Evolutionary conservation across 2,113 vertebrate genomes (phyloP), one percentile per base, ranked within the genome.

Genomic region (Chunga burmeisteri): DNA sequence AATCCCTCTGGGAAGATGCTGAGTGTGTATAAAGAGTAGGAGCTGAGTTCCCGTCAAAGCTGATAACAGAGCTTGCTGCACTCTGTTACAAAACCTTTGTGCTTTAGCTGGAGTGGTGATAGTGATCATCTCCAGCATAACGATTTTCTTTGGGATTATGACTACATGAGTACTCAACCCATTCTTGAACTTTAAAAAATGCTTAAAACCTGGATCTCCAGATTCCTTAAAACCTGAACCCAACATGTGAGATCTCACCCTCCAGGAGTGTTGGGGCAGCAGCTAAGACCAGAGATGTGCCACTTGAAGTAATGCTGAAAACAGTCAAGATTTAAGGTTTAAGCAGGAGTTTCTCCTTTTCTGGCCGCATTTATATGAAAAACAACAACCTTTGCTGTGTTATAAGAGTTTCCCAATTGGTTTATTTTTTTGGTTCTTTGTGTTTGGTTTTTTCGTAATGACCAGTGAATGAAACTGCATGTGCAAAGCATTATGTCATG

Each of bases 71-170:
- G 26, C 59, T 88, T 77, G 49, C 63, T 90, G 20, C 26, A 23
- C 17, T n/a, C 36, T 46, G 9, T 53, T 58, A 53, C 6, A 61
- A 95, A 93, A 58, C 44, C 53, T 90, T 80, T 79, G 55, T 44
- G 36, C 72, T 93, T 87, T 47, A 68, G 16, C 47, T 42, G 34
- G 29, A 65, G 36, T 55, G 71, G 14, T 14, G 68, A 78, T 36
- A 67, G 44, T 0, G 5, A 93, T 91, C 26, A 87, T 75, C 75
- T 79, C 52, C 89, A 89, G 73, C 14, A 61, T 30, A 55, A 79
- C 56, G 73, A 85, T 95, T 91, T 95, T 81, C 73, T 55, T 52
- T 68, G 44, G 50, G 68, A 86, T 93, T 89, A 78, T 65, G 91
- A 34, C 26, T 40, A 36, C 26, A 44, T 0, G 3, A 49, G 58